Conservation (phyloP, 2,888 invertebrate genomes). For the Hydropsyche betteni region DNA sequence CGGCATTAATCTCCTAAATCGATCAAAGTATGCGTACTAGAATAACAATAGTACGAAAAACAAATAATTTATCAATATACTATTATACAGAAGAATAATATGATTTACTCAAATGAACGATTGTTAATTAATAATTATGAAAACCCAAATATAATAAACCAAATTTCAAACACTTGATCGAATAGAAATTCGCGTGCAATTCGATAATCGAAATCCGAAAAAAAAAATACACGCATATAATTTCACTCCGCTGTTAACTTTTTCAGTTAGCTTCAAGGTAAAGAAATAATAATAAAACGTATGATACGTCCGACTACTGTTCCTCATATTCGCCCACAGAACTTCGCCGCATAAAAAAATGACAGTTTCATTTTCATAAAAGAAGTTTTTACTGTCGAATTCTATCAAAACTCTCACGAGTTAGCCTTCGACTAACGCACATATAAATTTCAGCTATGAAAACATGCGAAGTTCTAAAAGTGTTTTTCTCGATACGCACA, state of each 20-base stretch:
- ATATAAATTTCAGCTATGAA: background rate
- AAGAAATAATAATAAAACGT: background rate
- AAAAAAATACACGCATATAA: too few species aligned
- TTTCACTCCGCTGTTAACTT: background rate
- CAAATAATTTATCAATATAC: too few species aligned
- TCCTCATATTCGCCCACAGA: background rate
- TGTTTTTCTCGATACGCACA: background rate
- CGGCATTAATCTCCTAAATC: too few species aligned
- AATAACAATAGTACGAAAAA: too few species aligned
- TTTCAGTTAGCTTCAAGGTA: background rate
- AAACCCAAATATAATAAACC: too few species aligned
- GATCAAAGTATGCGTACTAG: too few species aligned
- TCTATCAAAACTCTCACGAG: constrained; percentile 2
- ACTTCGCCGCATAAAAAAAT: background rate
- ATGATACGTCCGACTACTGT: background rate
- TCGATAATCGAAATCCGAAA: too few species aligned
- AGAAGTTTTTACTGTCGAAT: constrained; percentile 13
- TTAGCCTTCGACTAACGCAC: constrained; percentile 2
- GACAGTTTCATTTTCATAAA: constrained; percentile 18
- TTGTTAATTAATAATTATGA: too few species aligned
- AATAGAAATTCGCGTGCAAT: too few species aligned
- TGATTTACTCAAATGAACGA: too few species aligned
- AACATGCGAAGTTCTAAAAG: background rate
- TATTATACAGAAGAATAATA: too few species aligned
- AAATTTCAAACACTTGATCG: too few species aligned